These are phyloP conservation scores for Capreolus pygargus DNA, from an alignment of 2,113 vertebrate genomes.

Conservation along the genomic window DNA sequence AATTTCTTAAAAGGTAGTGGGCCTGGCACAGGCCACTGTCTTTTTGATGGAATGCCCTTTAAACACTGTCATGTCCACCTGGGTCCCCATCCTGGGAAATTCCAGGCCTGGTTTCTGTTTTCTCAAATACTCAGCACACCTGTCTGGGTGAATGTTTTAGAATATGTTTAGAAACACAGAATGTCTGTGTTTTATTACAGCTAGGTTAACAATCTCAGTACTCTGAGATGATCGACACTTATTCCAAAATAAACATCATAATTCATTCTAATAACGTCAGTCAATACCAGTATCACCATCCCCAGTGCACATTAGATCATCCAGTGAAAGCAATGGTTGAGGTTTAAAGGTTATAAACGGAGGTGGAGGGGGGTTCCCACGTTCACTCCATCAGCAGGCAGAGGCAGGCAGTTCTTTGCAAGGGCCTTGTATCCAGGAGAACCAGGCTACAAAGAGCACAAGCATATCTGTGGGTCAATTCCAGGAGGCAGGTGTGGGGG, in stretches of 20 bases:
- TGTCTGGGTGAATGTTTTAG: background rate
- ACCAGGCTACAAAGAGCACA: background rate
- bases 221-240: background rate
- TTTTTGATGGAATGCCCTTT: background rate
- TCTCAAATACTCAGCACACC: background rate
- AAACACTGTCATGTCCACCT: background rate
- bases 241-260: background rate
- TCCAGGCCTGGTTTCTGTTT: background rate
- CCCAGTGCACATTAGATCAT: background rate
- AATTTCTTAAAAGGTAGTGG: background rate
- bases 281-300: background rate
- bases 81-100: background rate
- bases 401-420: background rate
- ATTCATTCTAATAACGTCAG: background rate
- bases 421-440: background rate
- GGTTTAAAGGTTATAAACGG: background rate
- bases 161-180: background rate
- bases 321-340: background rate
- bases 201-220: background rate
- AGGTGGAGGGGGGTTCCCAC: too few species aligned
- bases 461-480: background rate
- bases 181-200: background rate
- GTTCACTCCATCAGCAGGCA: background rate
- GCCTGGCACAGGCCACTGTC: background rate
- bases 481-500: background rate